These are phyloP conservation scores for Sorex fumeus DNA, from an alignment of 2,113 vertebrate genomes.

Conservation along the genomic window DNA sequence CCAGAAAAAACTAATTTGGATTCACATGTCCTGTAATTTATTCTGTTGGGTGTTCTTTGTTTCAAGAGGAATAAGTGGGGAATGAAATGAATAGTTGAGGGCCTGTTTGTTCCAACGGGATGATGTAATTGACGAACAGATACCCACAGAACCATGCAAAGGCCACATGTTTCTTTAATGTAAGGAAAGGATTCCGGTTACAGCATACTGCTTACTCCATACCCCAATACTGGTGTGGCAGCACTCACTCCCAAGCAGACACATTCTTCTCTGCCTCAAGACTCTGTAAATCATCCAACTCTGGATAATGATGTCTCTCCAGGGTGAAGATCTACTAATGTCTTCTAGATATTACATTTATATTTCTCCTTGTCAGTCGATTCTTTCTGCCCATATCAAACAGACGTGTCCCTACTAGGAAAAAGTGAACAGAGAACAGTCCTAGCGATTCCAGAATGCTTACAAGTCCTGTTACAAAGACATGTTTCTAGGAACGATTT, in stretches of 20 bases:
- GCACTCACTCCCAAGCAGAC: neutral
- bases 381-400: neutral
- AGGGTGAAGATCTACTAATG: neutral
- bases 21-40: constrained; percentile 61
- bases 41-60: constrained; percentile 40
- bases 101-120: neutral
- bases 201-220: neutral
- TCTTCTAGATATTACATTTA: constrained; percentile 9
- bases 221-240: neutral
- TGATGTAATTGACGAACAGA: constrained; percentile 55
- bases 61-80: constrained; percentile 41
- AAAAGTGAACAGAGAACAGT: neutral
- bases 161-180: neutral
- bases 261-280: neutral
- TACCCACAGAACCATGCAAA: neutral
- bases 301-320: neutral
- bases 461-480: neutral
- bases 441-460: neutral
- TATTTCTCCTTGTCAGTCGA: neutral
- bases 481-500: neutral
- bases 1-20: constrained; percentile 73
- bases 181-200: neutral
- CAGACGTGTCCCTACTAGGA: neutral
- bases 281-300: neutral
- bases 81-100: constrained; percentile 67